Base-by-base conservation (phyloP, 2,113 vertebrate species). In the Cynocephalus volans region DNA sequence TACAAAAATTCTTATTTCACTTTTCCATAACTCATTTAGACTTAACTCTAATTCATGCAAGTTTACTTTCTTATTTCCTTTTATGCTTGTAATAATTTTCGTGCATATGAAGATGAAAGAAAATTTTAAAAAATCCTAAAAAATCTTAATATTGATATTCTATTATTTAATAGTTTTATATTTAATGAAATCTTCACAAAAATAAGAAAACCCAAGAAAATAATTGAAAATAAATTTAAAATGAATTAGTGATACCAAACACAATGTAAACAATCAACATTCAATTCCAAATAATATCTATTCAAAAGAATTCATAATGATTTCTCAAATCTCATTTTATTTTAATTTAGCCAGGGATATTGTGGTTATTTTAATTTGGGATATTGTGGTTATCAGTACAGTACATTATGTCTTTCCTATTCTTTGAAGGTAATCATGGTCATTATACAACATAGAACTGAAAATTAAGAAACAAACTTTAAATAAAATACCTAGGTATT, bases 261-360 rank as follows among this genome's bases (percentile, higher is more conserved):
- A 92, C 73, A 97, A 95, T 54, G 8, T 87, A 89, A 97, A 90
- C 11, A 85, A 45, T 93, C 31, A 69, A 72, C 1, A 82, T 70
- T 62, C 26, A 92, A 41, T 94, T 97, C 28, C 19, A 98, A 26
- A 85, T 96, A 52, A 95, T 96, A 56, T 97, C 52, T 82, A 3
- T 94, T 96, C 69, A 36, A 41, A 94, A 73, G 6, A 95, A 70
- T 81, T 93, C 54, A 6, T 79, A 93, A 92, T 41, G 81, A 54
- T 93, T 41, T 91, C 67, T 62, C 69, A 10, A 92, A 83, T 93
- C 21, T 54, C 67, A 31, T 56, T 97, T 82, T 90, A 19, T 65
- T 97, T 96, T 95, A 56, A n/a, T 90, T 93, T 19, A 82, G 8
- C 69, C 26, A 96, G 31, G 79, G 80, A 97, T 75, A 92, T 6